These are phyloP conservation scores for Pycnonotus jocosus DNA, from an alignment of 2,113 vertebrate species.

Conservation along the genomic window DNA sequence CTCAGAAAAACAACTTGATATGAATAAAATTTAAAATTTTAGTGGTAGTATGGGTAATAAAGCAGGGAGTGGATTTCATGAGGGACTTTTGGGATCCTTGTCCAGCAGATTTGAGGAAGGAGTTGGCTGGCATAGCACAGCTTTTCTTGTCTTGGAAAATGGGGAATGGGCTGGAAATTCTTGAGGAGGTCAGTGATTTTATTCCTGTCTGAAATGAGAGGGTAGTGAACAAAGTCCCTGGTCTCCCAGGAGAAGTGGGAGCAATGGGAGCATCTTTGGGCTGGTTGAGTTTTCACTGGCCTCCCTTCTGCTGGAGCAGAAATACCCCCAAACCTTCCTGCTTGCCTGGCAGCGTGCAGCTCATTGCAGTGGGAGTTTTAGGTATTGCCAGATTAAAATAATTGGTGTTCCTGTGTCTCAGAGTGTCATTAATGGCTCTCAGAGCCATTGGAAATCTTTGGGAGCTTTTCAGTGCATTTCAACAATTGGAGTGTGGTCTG, in stretches of 20 bases:
- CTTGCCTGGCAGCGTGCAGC: neutral
- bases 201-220: neutral
- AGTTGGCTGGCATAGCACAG: neutral
- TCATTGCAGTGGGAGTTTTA: neutral
- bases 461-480: neutral
- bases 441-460: neutral
- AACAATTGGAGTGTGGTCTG: neutral
- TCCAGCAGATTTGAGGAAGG: neutral
- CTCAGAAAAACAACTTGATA: neutral
- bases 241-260: neutral
- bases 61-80: neutral
- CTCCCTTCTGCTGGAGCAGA: neutral
- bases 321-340: neutral
- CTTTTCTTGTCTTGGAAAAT: neutral
- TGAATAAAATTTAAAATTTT: neutral
- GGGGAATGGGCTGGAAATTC: neutral
- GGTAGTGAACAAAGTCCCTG: fast-evolving
- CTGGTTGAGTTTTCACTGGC: neutral
- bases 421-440: neutral
- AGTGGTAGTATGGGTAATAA: neutral
- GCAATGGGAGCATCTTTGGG: neutral
- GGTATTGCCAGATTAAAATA: neutral
- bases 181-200: neutral
- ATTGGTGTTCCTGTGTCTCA: neutral
- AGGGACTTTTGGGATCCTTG: neutral